These are phyloP conservation scores for Eupithecia vulgata DNA, from an alignment of 2,888 invertebrate genomes.

Conservation along the genomic window DNA sequence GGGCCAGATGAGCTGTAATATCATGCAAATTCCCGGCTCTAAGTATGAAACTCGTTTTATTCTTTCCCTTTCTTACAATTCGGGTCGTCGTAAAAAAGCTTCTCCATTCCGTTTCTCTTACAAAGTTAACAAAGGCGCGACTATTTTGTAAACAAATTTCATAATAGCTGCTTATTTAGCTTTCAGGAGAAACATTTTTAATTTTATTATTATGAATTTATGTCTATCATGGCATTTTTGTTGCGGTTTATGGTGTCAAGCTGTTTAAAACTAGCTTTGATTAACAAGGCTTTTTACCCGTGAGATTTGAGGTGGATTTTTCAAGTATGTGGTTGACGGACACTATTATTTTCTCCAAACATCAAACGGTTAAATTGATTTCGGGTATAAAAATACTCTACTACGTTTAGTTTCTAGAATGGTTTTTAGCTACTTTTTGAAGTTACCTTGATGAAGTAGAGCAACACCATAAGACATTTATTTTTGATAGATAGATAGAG, in stretches of 20 bases:
- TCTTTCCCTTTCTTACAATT: slow-evolving; percentile 66
- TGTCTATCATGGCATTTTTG: neutral
- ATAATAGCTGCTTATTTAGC: slow-evolving; percentile 54
- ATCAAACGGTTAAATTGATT: neutral
- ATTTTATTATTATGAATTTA: neutral
- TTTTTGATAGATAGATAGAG: too few relatives aligned
- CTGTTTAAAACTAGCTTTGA: neutral
- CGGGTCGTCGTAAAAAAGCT: slow-evolving; percentile 71
- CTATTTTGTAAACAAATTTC: slow-evolving; percentile 61
- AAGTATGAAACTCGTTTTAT: slow-evolving; percentile 71
- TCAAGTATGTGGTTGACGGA: neutral
- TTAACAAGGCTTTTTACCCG: neutral
- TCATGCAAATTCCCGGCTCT: slow-evolving; percentile 76
- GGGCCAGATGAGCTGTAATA: slow-evolving; percentile 70
- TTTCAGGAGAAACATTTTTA: slow-evolving; percentile 7
- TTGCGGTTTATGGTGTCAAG: neutral
- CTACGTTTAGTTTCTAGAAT: neutral
- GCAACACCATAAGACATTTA: too few relatives aligned
- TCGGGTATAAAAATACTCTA: neutral
- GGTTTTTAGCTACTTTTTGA: neutral
- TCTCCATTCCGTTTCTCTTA: slow-evolving; percentile 71
- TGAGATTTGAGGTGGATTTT: neutral
- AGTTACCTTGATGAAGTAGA: too few relatives aligned
- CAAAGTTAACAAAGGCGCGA: slow-evolving; percentile 71
- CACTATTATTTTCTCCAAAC: neutral